Conservation (phyloP, 2,113 vertebrate species). For the Siphamia tubifer region DNA sequence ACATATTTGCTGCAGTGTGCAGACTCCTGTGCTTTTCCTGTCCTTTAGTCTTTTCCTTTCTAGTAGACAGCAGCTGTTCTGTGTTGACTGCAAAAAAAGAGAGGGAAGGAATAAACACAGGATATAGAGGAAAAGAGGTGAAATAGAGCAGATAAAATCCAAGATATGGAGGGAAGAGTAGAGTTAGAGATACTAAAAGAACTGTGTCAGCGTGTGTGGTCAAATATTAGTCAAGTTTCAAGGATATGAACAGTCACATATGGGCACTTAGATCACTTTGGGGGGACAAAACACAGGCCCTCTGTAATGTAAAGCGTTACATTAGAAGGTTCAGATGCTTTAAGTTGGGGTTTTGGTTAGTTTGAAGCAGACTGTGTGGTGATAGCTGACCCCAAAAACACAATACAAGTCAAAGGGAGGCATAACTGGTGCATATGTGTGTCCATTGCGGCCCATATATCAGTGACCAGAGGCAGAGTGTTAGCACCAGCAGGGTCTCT, state of each 20-base stretch:
- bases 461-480: conserved; percentile 17
- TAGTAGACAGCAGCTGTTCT: conserved; percentile 30
- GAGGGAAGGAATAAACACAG: conserved; percentile 3
- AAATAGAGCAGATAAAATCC: not conserved
- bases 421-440: no score
- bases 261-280: no score
- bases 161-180: not conserved
- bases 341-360: no score
- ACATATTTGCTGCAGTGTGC: not conserved
- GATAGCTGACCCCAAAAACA: no score
- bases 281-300: no score
- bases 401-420: no score
- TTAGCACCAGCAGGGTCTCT: conserved; percentile 35
- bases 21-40: not conserved
- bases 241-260: no score
- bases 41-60: conserved; percentile 7
- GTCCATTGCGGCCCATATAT: conserved; percentile 2
- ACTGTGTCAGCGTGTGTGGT: no score
- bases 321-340: no score
- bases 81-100: not conserved
- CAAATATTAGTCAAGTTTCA: no score
- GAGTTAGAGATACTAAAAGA: not conserved
- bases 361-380: no score
- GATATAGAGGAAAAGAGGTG: not conserved
- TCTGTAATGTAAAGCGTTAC: no score